phyloP scores from a whole-genome alignment of 2,888 invertebrate genomes.

The Eristalis arbustorum region DNA sequence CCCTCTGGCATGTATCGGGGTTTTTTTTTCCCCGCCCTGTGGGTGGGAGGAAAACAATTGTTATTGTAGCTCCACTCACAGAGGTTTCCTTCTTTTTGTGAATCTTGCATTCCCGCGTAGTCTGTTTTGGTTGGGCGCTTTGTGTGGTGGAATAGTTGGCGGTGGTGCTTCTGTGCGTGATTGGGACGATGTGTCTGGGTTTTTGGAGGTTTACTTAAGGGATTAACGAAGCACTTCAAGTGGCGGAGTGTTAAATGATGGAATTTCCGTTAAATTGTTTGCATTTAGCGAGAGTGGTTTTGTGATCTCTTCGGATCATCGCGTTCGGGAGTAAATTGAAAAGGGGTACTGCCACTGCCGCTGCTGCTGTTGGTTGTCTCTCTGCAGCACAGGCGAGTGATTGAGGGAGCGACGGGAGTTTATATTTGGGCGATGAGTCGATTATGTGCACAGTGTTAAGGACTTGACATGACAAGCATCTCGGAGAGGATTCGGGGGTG shows the following conservation, averaged over 20 bases:
- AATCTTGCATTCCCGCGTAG: slow-evolving; percentile 32
- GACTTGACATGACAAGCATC: neutral
- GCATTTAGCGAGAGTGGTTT: slow-evolving; percentile 48
- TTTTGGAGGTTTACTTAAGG: slow-evolving; percentile 52
- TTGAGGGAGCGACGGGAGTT: neutral
- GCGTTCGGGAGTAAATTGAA: slow-evolving; percentile 24
- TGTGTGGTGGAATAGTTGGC: neutral
- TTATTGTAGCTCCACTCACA: neutral
- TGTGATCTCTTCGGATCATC: slow-evolving; percentile 45
- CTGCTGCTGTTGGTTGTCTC: neutral
- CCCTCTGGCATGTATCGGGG: neutral
- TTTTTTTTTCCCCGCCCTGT: neutral
- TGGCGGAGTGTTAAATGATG: slow-evolving; percentile 54
- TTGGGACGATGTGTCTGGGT: slow-evolving; percentile 56
- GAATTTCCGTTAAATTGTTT: slow-evolving; percentile 64
- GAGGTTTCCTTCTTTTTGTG: neutral
- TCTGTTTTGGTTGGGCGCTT: slow-evolving; percentile 1
- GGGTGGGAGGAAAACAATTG: neutral
- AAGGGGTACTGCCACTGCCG: neutral
- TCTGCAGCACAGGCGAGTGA: no score
- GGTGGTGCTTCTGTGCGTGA: slow-evolving; percentile 21
- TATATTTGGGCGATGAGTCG: neutral
- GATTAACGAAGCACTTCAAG: slow-evolving; percentile 64
- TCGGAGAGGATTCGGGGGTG: neutral
- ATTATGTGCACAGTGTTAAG: neutral